Evolutionary conservation across 1,140 invertebrate genomes (phyloP), one percentile per base, ranked within the genome.

Genomic region (Sesamia nonagrioides): DNA sequence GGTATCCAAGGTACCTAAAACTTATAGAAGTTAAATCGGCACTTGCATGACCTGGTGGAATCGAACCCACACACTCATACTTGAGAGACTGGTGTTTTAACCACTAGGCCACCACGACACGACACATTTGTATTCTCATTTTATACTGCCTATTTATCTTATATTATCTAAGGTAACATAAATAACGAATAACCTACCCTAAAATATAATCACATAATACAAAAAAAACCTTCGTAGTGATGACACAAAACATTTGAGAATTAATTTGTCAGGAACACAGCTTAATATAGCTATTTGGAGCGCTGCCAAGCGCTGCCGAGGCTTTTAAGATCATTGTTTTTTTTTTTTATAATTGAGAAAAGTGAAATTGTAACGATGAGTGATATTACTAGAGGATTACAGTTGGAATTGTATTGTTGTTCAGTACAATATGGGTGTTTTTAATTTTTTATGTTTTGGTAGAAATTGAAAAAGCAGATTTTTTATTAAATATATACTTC

Each of bases 231-330:
- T n/a, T 17, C 15, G 11, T 35, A 60, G 58, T 45, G 37, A 74
- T 74, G 40, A 56, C 33, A 60, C 33, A 58, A 42, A 74, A 60
- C 71, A 74, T 74, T 74, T 45, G 37, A 63, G 37, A 80, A 80
- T 80, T 60, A 80, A 77, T 80, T 80, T 69, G 66, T 80, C 74
- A 79, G 54, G 15, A 61, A 60, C 71, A 60, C 15, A 58, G 83
- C 77, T 81, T 82, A 78, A 84, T 82, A 78, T 79, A 82, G 79
- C 77, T 58, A 72, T 78, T 81, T 84, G 82, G 78, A 77, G 5
- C 37, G 13, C 13, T 9, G 80, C 75, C 75, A 81, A 77, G 27
- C 21, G 58, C 17, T 27, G 37, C 42, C 17, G 27, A 37, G 71
- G 69, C 52, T 58, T 37, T 37, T 35, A 15, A 21, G 37, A 63